Conservation (phyloP, 1,140 invertebrate species). For the Achatina immaculata region DNA sequence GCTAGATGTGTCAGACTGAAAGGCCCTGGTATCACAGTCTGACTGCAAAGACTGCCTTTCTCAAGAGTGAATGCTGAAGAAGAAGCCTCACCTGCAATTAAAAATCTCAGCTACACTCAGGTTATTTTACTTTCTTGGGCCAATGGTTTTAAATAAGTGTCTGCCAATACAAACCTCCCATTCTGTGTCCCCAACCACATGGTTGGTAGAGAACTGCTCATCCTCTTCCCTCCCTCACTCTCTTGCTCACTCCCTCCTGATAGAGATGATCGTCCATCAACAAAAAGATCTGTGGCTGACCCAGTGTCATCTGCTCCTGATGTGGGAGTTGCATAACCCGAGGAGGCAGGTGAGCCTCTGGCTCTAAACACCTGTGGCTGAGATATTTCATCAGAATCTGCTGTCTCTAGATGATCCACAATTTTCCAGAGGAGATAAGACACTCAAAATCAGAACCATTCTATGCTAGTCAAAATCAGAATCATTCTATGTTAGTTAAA, state of each 20-base stretch:
- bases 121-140: too few species aligned
- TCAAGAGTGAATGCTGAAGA: too few species aligned
- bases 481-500: too few species aligned
- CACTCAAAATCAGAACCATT: too few species aligned
- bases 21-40: too few species aligned
- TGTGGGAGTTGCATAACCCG: constrained; percentile 53
- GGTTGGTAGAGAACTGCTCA: constrained; percentile 89
- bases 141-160: too few species aligned
- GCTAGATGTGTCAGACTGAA: too few species aligned
- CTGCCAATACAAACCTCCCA: constrained; percentile 75
- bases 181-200: constrained; percentile 98
- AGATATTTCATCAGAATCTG: neutral
- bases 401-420: constrained; percentile 18
- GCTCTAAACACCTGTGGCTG: constrained; percentile 59
- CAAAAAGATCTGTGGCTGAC: constrained; percentile 70
- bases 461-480: too few species aligned
- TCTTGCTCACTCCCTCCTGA: constrained; percentile 67
- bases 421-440: too few species aligned
- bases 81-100: too few species aligned
- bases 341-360: constrained; percentile 58
- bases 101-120: too few species aligned
- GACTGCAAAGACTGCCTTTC: too few species aligned
- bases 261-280: constrained; percentile 72
- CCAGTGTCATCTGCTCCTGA: constrained; percentile 44
- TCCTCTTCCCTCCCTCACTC: constrained; percentile 73